A percentile compares a stretch with the other conserved stretches of the same genome.
phyloP scores from a whole-genome alignment of 1,140 invertebrate genomes.

The Platorchestia sp. region DNA sequence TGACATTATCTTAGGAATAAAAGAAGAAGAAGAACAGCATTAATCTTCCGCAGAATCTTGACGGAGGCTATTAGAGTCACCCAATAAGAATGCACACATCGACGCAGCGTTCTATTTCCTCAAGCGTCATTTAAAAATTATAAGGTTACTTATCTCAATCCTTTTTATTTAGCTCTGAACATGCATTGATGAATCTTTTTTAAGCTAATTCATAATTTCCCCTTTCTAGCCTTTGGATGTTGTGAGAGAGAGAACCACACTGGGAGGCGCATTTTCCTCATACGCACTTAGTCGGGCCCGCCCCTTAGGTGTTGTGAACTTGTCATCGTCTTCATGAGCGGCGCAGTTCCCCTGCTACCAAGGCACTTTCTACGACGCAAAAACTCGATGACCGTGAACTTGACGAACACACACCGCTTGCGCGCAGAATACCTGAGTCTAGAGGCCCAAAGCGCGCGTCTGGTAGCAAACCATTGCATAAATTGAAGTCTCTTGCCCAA shows the following conservation, averaged over 20 bases:
- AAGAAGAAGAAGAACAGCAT: background rate
- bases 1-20: background rate
- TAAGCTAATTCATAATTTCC: background rate
- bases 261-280: background rate
- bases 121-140: background rate
- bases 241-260: background rate
- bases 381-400: slow-evolving; percentile 29
- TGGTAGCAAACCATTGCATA: background rate
- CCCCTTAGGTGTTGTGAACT: background rate
- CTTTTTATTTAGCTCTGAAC: too few species aligned
- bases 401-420: background rate
- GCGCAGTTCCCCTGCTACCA: background rate
- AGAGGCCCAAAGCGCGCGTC: background rate
- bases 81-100: background rate
- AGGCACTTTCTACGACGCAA: slow-evolving; percentile 44
- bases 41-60: background rate
- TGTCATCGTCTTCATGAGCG: background rate
- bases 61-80: background rate
- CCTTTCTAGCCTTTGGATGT: too few species aligned
- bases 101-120: background rate
- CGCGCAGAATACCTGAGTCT: background rate
- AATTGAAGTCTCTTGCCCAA: background rate
- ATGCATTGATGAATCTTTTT: background rate
- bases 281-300: background rate
- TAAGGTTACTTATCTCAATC: background rate